These are phyloP conservation scores for Dicycla oo DNA, from an alignment of 2,888 invertebrate species.

Conservation along the genomic window DNA sequence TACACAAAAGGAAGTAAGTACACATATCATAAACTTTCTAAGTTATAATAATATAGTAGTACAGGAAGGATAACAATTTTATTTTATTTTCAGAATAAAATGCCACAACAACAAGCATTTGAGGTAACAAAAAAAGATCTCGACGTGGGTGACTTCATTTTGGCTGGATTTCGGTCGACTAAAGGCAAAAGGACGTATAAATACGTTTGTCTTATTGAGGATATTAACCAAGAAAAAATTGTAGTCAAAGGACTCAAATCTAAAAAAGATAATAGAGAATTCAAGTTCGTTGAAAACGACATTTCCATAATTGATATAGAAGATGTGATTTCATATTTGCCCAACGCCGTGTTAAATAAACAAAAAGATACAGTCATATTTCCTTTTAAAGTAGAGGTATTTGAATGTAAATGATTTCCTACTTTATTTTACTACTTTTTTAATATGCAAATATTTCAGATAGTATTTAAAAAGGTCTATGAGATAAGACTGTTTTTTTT, in stretches of 20 bases:
- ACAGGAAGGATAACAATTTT: too few species aligned
- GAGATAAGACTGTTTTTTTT: conserved; percentile 8
- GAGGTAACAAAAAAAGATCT: too few species aligned
- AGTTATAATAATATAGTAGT: too few species aligned
- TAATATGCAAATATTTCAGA: conserved; percentile 24
- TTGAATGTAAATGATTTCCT: background rate
- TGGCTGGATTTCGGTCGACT: conserved; percentile 16
- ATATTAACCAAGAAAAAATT: conserved; percentile 26
- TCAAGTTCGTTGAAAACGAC: conserved; percentile 28
- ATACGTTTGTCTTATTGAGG: conserved; percentile 31
- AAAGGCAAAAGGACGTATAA: conserved; percentile 33
- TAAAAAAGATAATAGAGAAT: conserved; percentile 32
- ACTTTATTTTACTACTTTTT: conserved; percentile 23
- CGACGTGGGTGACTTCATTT: too few species aligned
- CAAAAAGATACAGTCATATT: conserved; percentile 32
- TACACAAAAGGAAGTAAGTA: too few species aligned
- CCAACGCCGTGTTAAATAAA: conserved; percentile 37
- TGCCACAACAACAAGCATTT: too few species aligned
- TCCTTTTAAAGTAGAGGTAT: too few species aligned
- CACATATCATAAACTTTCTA: too few species aligned
- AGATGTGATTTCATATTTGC: conserved; percentile 35
- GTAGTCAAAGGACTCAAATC: conserved; percentile 27
- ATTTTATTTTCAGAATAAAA: too few species aligned
- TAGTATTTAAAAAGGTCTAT: conserved; percentile 13
- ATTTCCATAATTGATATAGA: conserved; percentile 31